These are phyloP conservation scores for Listronotus oregonensis DNA, from an alignment of 1,140 invertebrate species.

Conservation along the genomic window DNA sequence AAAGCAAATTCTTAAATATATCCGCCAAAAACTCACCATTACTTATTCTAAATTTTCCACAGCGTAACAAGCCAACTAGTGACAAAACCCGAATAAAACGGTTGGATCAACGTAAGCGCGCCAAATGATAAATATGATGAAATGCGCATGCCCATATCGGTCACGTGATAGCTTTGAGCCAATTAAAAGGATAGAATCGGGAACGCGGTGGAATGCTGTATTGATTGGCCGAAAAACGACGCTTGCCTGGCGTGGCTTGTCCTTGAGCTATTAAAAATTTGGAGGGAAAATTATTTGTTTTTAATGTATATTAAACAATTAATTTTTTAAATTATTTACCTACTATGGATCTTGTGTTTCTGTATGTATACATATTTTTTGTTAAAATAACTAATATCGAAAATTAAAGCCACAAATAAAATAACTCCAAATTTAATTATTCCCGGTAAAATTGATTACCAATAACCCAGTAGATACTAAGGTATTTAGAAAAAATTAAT, in stretches of 20 bases:
- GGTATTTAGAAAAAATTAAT: too few species aligned
- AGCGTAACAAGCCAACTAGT: constrained; percentile 24
- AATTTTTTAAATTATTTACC: too few species aligned
- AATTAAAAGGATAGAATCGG: constrained; percentile 16
- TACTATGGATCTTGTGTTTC: too few species aligned
- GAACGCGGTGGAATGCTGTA: constrained; percentile 29
- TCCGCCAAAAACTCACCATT: constrained; percentile 40
- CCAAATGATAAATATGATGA: constrained; percentile 41
- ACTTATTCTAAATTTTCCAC: constrained; percentile 25
- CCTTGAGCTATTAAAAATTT: constrained; percentile 37
- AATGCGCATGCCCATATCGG: constrained; percentile 13
- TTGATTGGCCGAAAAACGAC: constrained; percentile 41
- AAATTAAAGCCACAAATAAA: too few species aligned
- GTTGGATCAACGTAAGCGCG: constrained; percentile 40
- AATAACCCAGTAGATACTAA: too few species aligned
- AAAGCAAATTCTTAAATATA: constrained; percentile 8
- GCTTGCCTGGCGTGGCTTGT: constrained; percentile 37
- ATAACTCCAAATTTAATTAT: too few species aligned
- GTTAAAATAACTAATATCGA: too few species aligned
- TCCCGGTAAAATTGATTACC: too few species aligned
- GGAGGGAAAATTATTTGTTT: constrained; percentile 35
- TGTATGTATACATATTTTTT: too few species aligned
- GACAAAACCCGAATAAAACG: constrained; percentile 35
- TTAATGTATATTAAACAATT: too few species aligned
- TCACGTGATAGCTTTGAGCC: constrained; percentile 38